Conservation (phyloP, 2,888 invertebrate species). For the Ashinkailepas kermadecensis region DNA sequence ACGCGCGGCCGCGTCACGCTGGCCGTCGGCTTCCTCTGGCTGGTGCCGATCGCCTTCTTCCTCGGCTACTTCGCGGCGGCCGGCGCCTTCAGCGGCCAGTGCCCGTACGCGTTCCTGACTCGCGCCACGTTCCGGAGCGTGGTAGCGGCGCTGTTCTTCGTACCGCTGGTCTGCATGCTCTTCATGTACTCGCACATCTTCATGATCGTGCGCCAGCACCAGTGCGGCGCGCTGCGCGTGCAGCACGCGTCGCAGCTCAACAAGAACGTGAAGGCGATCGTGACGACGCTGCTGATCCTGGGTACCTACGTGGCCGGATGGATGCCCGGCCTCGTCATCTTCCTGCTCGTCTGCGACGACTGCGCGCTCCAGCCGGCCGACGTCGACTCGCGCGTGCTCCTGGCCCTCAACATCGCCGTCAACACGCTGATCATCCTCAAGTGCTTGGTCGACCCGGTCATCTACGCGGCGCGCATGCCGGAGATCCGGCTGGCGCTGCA, state of each 20-base stretch:
- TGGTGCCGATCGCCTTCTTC: conserved; percentile 43
- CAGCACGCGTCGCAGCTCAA: conserved; percentile 12
- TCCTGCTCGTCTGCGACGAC: conserved; percentile 51
- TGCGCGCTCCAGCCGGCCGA: conserved; percentile 40
- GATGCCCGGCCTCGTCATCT: conserved; percentile 54
- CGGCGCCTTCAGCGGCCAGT: not conserved
- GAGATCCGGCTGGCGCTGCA: conserved; percentile 50
- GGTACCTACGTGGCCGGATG: conserved; percentile 54
- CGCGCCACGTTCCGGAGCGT: conserved; percentile 46
- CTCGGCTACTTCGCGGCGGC: not conserved
- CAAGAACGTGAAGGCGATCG: conserved; percentile 41
- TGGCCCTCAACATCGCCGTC: conserved; percentile 38
- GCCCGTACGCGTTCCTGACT: conserved; percentile 37
- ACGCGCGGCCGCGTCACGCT: conserved; percentile 48
- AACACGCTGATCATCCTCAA: conserved; percentile 55
- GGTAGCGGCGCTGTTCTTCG: conserved; percentile 50
- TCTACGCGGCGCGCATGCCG: conserved; percentile 57
- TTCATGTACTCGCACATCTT: conserved; percentile 55
- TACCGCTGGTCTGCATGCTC: conserved; percentile 52
- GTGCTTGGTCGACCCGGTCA: conserved; percentile 51
- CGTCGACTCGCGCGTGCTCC: conserved; percentile 30
- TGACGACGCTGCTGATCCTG: conserved; percentile 56
- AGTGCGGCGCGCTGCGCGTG: conserved; percentile 35
- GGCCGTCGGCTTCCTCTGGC: conserved; percentile 51
- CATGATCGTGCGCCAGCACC: conserved; percentile 50